Evolutionary conservation across 2,113 vertebrate species (phyloP).

Genomic region (Paedocypris sp.): DNA sequence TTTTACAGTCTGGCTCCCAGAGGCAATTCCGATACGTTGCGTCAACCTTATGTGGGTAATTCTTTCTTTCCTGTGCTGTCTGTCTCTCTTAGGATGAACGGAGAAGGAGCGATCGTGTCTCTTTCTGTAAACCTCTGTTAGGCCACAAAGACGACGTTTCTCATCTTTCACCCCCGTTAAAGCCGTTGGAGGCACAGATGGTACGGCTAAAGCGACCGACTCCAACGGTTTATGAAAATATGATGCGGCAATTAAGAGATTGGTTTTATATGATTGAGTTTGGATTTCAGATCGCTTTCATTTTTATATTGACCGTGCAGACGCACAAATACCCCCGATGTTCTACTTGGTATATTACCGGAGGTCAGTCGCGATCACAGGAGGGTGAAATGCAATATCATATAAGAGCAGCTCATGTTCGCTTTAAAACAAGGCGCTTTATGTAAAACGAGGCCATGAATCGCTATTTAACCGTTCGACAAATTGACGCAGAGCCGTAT

Average conservation of each 20-base stretch:
- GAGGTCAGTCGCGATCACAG: background rate
- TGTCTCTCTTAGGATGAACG: slow-evolving; percentile 23
- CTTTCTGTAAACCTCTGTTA: background rate
- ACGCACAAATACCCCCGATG: background rate
- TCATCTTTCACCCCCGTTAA: background rate
- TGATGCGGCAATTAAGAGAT: background rate
- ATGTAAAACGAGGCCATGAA: no score
- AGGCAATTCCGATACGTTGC: slow-evolving; percentile 10
- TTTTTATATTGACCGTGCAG: background rate
- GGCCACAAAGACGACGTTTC: background rate
- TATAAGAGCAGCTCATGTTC: no score
- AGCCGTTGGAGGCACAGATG: background rate
- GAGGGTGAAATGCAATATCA: no score
- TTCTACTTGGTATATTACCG: background rate
- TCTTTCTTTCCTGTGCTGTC: slow-evolving; percentile 25
- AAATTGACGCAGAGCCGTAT: no score
- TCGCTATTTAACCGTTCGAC: no score
- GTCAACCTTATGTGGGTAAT: slow-evolving; percentile 12
- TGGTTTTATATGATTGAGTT: slow-evolving; percentile 1
- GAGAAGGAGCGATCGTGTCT: background rate
- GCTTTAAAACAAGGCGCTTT: no score
- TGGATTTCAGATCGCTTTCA: background rate
- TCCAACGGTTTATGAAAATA: background rate
- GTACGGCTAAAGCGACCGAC: background rate
- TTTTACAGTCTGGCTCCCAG: slow-evolving; percentile 11